Evolutionary conservation across 2,797 vertebrate genomes (phyloP), one percentile per base, ranked within the genome.

Genomic region (Fistularia commersonii): DNA sequence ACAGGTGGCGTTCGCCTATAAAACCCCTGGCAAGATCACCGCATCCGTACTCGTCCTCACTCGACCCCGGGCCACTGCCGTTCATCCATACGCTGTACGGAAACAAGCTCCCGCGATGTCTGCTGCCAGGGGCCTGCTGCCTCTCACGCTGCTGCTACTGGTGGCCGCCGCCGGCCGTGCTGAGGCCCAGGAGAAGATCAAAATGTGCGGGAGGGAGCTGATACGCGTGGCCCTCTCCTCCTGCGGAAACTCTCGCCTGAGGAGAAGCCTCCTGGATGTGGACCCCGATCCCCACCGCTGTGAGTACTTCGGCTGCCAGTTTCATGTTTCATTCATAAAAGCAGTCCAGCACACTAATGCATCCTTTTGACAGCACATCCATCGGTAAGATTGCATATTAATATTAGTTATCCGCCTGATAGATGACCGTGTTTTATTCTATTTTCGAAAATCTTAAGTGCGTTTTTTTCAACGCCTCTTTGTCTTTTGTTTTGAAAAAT

Each of bases 151-250:
- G 31, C 11, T 83, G 50, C 62, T 89, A 13, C 65, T 88, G 11
- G 42, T 72, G 45, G 56, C 74, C 10, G 50, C 51, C 11, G 73
- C 11, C 39, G 45, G 57, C 15, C 57, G 14, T 42, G 66, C 33
- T 40, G 45, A 76, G 0, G 57, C 72, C 6, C 79, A 90, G 72
- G 88, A 91, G 9, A 74, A 79, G 59, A 78, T 90, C 38, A 86
- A 87, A 71, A 86, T 88, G 36, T 90, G 89, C 15, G 87, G 91
- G 5, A 80, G 88, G 6, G 87, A 90, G 23, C 88, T 91, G 62
- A 87, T 90, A 58, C 79, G 85, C 8, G 69, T 85, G 54, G 85
- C 89, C 0, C 68, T 92, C 45, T 77, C 75, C 0, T 79, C 79
- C 3, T 90, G 88, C 9, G 83, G 90, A 4, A 88, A 79, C 56